A percentile compares a stretch with the other conserved stretches of the same genome.
Conservation (phyloP, 2,113 vertebrate genomes). For the Sceloporus undulatus region DNA sequence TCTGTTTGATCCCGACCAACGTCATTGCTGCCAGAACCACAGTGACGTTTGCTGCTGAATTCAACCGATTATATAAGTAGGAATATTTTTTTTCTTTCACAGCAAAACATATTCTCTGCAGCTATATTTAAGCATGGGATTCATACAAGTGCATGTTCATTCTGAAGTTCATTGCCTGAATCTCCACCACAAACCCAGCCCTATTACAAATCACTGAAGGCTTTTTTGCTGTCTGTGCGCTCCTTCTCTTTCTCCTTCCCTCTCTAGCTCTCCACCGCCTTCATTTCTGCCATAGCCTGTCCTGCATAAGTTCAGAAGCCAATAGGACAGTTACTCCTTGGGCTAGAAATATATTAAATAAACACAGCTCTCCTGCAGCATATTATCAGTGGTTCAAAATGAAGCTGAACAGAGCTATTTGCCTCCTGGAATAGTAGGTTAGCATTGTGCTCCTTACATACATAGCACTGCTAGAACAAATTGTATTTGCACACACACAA, state of each 20-base stretch:
- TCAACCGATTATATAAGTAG: conserved; percentile 43
- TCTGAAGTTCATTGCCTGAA: neutral
- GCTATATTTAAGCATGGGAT: conserved; percentile 32
- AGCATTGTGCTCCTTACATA: neutral
- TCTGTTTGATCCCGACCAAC: conserved; percentile 7
- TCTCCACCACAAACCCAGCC: neutral
- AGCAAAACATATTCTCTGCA: conserved; percentile 35
- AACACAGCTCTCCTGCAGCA: neutral
- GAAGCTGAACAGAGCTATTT: neutral
- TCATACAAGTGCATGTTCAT: conserved; percentile 53
- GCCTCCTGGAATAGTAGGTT: neutral
- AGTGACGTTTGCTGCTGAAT: rapidly evolving
- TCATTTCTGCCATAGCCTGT: neutral
- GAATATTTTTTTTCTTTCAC: conserved; percentile 31
- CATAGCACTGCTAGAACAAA: neutral
- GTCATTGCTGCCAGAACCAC: conserved; percentile 25
- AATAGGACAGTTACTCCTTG: neutral
- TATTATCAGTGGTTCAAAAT: neutral
- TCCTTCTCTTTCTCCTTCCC: too few species aligned
- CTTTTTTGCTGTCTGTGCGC: neutral
- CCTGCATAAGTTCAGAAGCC: conserved; percentile 1
- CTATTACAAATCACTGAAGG: neutral
- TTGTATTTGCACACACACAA: neutral
- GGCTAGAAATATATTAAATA: neutral
- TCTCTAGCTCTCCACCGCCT: neutral